phyloP scores from a whole-genome alignment of 2,113 vertebrate species.

The Equus przewalskii region DNA sequence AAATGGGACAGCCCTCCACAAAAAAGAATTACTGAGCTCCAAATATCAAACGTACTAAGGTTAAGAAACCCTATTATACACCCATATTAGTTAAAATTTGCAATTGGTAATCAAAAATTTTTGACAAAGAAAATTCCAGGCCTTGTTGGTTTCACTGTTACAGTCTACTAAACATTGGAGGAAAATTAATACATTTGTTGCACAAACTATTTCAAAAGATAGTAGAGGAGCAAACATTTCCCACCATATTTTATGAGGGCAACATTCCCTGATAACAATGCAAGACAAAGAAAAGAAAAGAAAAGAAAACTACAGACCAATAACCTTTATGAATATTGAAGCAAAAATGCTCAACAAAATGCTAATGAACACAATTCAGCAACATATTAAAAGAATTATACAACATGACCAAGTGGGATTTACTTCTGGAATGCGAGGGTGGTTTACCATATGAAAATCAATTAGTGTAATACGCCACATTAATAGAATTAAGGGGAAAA shows the following conservation, averaged over 20 bases:
- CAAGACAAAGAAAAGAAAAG: not conserved
- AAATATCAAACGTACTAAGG: not conserved
- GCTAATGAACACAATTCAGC: not conserved
- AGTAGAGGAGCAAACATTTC: not conserved
- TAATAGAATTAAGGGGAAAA: not conserved
- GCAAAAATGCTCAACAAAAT: not conserved
- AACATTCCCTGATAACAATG: not conserved
- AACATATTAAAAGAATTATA: not conserved
- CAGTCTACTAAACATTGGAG: not conserved
- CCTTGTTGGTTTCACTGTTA: not conserved
- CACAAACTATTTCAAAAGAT: not conserved
- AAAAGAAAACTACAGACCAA: not conserved
- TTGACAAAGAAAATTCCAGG: not conserved
- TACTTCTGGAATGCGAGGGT: not conserved
- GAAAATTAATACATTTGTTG: not conserved
- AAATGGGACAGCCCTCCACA: not conserved
- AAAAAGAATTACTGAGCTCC: not conserved
- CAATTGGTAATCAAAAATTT: not conserved
- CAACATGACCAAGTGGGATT: not conserved
- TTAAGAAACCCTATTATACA: not conserved
- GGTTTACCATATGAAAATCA: not conserved
- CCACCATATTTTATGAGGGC: not conserved
- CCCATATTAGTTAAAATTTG: not conserved
- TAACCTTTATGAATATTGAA: not conserved
- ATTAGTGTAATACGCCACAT: not conserved